Evolutionary conservation across 2,113 vertebrate species (phyloP).

Genomic region (Cyanoliseus patagonus): DNA sequence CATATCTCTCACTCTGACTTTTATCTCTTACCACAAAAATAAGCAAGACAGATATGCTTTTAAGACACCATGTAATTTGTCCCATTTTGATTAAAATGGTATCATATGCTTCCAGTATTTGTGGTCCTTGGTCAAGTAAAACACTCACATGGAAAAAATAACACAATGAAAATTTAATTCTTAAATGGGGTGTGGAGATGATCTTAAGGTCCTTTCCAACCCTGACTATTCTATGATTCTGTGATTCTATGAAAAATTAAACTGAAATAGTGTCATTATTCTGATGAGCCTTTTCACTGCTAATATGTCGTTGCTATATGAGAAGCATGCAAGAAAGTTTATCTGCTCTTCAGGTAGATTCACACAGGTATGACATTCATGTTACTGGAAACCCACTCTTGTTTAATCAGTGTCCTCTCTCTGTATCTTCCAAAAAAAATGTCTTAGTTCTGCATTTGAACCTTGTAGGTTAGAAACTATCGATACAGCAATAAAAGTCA

Average conservation of each 20-base stretch:
- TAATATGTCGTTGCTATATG: not conserved
- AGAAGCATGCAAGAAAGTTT: not conserved
- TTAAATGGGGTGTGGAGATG: not conserved
- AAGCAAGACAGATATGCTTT: not conserved
- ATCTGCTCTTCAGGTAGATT: not conserved
- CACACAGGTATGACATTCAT: not conserved
- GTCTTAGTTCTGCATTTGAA: not conserved
- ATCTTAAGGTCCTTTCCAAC: too few relatives aligned
- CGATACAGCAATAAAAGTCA: not conserved
- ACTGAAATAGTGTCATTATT: not conserved
- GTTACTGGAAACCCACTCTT: not conserved
- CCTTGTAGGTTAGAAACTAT: not conserved
- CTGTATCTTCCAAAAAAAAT: not conserved
- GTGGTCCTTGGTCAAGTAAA: not conserved
- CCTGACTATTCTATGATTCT: too few relatives aligned
- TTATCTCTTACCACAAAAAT: not conserved
- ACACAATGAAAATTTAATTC: not conserved
- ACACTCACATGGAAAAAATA: not conserved
- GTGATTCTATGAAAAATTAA: not conserved
- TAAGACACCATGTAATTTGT: not conserved
- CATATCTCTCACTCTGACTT: not conserved
- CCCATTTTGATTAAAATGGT: not conserved
- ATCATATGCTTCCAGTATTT: not conserved
- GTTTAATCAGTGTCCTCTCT: not conserved
- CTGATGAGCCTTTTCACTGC: not conserved